Conservation (phyloP, 92 coral and sea anemone genomes). For the Phenganax marumi region DNA sequence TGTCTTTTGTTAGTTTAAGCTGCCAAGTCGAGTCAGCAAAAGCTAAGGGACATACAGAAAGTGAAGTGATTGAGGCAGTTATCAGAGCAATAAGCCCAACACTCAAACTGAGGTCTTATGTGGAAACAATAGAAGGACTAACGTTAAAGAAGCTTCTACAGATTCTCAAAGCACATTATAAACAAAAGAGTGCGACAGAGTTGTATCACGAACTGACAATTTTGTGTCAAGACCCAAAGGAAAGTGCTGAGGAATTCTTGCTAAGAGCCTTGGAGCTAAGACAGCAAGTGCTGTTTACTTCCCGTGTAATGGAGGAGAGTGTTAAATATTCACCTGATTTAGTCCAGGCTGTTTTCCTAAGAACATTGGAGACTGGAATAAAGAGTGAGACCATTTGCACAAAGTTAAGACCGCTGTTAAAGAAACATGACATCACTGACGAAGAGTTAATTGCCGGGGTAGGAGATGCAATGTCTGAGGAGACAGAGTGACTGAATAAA, state of each 20-base stretch:
- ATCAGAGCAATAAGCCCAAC: slow-evolving; percentile 54
- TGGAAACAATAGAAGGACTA: slow-evolving; percentile 50
- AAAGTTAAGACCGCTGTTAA: slow-evolving; percentile 1
- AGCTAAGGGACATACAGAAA: slow-evolving; percentile 50
- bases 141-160: slow-evolving; percentile 51
- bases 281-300: slow-evolving; percentile 1
- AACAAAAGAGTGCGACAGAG: slow-evolving; percentile 50
- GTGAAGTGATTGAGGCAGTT: slow-evolving; percentile 59
- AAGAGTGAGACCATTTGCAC: slow-evolving; percentile 2
- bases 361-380: slow-evolving; percentile 9
- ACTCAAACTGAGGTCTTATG: slow-evolving; percentile 51
- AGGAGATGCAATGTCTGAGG: slow-evolving; percentile 37
- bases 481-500: slow-evolving; percentile 17
- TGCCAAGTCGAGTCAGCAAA: slow-evolving; percentile 59
- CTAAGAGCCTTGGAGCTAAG: slow-evolving; percentile 2
- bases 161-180: slow-evolving; percentile 52
- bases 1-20: slow-evolving; percentile 49
- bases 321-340: slow-evolving; percentile 10
- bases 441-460: slow-evolving; percentile 10
- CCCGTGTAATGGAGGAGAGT: slow-evolving; percentile 1
- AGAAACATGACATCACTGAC: slow-evolving; percentile 9
- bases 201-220: slow-evolving; percentile 54
- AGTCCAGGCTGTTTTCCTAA: slow-evolving; percentile 15
- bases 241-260: slow-evolving; percentile 1
- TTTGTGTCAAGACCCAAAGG: slow-evolving; percentile 39